phyloP scores from a whole-genome alignment of 2,888 invertebrate genomes.

The Napeogenes inachia region DNA sequence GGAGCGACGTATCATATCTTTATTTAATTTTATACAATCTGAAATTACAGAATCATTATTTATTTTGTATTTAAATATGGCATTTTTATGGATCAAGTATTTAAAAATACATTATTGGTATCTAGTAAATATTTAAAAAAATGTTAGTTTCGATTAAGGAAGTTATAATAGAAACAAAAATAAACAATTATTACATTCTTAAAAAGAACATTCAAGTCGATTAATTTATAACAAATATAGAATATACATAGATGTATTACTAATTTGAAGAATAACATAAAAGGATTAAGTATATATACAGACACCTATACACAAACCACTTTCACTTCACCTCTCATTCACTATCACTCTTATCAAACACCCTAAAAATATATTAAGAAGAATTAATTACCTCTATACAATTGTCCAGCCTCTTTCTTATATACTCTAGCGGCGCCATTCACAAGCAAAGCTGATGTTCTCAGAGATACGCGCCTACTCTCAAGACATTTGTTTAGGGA shows the following conservation, averaged over 20 bases:
- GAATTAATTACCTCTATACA: slow-evolving; percentile 15
- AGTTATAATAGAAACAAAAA: too few relatives aligned
- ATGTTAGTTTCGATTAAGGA: too few relatives aligned
- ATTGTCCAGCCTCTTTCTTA: slow-evolving; percentile 15
- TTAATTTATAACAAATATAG: too few relatives aligned
- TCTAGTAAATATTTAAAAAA: too few relatives aligned
- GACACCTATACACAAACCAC: too few relatives aligned
- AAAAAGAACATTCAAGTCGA: too few relatives aligned
- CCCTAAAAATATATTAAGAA: neutral
- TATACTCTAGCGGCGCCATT: slow-evolving; percentile 17
- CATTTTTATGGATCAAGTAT: neutral
- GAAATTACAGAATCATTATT: neutral
- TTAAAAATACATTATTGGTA: neutral
- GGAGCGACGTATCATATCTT: neutral
- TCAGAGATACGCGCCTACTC: slow-evolving; percentile 12
- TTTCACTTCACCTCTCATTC: too few relatives aligned
- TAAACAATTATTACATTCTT: too few relatives aligned
- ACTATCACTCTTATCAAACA: neutral
- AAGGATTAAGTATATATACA: too few relatives aligned
- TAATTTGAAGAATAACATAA: too few relatives aligned
- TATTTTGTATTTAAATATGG: neutral
- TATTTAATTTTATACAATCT: slow-evolving; percentile 8
- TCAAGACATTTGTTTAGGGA: neutral
- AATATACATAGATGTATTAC: too few relatives aligned
- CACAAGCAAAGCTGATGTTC: slow-evolving; percentile 19